Conservation (phyloP, 2,797 vertebrate species). For the Synanceia verrucosa region DNA sequence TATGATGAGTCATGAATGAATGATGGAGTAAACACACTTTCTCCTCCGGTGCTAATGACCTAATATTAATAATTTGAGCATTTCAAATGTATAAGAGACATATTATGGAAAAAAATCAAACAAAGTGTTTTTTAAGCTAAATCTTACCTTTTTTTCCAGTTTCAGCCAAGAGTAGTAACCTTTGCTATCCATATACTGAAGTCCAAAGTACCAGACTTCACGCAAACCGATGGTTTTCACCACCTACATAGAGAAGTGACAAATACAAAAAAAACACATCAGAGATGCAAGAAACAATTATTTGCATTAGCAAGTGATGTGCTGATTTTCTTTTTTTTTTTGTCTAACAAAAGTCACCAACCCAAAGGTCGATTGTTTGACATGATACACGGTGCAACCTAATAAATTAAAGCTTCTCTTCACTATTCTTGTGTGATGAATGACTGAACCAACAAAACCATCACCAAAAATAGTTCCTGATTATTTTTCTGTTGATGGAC, state of each 20-base stretch:
- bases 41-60: not conserved
- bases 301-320: not conserved
- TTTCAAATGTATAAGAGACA: not conserved
- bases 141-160: conserved; percentile 95
- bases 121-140: not conserved
- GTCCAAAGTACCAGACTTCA: conserved; percentile 98
- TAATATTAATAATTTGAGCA: not conserved
- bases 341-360: not conserved
- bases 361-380: too few species aligned
- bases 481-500: not conserved
- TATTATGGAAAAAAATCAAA: not conserved
- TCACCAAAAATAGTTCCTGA: not conserved
- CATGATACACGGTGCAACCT: not conserved
- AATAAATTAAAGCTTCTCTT: not conserved
- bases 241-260: conserved; percentile 81
- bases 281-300: not conserved
- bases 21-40: not conserved
- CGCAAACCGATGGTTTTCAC: conserved; percentile 96
- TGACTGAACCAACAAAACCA: not conserved
- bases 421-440: not conserved
- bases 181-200: conserved; percentile 93
- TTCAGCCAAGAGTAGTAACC: conserved; percentile 94
- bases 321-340: not conserved
- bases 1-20: too few species aligned
- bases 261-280: not conserved